These are phyloP conservation scores for Lasius fuliginosus DNA, from an alignment of 2,888 invertebrate genomes.

Conservation along the genomic window DNA sequence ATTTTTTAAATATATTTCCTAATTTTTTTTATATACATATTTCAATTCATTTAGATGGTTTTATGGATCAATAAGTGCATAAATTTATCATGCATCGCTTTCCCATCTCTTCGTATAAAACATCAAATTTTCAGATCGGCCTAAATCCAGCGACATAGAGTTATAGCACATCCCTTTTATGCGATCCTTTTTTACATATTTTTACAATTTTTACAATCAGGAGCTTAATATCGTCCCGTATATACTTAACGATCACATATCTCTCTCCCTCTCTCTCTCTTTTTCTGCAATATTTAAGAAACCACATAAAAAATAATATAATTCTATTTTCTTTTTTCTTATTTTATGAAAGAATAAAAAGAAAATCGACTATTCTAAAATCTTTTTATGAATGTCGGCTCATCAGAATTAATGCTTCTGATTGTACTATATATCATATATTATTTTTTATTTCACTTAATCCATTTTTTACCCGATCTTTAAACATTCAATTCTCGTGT, in stretches of 20 bases:
- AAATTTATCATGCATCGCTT: conserved; percentile 8
- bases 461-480: conserved; percentile 26
- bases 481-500: neutral
- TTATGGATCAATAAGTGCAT: conserved; percentile 9
- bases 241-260: neutral
- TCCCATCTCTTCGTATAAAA: conserved; percentile 1
- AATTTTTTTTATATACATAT: neutral
- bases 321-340: neutral
- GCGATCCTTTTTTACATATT: conserved; percentile 12
- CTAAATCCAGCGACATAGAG: conserved; percentile 54
- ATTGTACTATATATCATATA: neutral
- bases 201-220: too few species aligned
- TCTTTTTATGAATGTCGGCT: neutral
- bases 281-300: neutral
- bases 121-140: conserved; percentile 24
- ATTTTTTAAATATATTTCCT: neutral
- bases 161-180: conserved; percentile 55
- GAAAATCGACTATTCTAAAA: neutral
- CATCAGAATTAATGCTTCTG: neutral
- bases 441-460: conserved; percentile 20
- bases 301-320: neutral
- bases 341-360: neutral
- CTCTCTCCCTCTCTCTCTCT: neutral
- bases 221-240: neutral
- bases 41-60: neutral